Percentiles rank a stretch among this genome's conserved stretches.
phyloP scores from a whole-genome alignment of 2,888 invertebrate species.

The Chaitophorus viminalis region DNA sequence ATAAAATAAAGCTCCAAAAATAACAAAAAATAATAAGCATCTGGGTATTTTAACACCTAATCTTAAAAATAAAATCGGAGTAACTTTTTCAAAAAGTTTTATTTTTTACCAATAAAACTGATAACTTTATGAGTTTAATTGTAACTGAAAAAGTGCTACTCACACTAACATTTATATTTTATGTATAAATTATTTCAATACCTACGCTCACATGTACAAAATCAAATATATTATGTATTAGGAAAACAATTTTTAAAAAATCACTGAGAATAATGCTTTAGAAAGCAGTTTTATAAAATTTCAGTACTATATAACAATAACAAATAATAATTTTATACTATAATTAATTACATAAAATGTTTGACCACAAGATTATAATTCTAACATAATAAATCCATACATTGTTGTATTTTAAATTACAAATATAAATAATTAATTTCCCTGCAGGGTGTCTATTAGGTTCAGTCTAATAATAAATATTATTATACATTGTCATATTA shows the following conservation, averaged over 20 bases:
- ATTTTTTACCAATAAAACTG: neutral
- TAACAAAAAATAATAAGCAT: slow-evolving; percentile 28
- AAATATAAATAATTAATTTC: too few species aligned
- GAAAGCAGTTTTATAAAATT: neutral
- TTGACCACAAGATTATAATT: neutral
- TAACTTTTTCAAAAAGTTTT: neutral
- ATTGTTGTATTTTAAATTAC: too few species aligned
- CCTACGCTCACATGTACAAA: too few species aligned
- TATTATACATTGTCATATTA: neutral
- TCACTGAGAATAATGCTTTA: too few species aligned
- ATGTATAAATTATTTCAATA: too few species aligned
- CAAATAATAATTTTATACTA: too few species aligned
- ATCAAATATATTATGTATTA: too few species aligned
- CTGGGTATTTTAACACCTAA: neutral
- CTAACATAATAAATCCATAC: neutral
- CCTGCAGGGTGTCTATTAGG: neutral
- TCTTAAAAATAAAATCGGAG: neutral
- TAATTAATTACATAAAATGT: neutral
- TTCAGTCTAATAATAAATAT: slow-evolving; percentile 12
- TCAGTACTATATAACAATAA: neutral
- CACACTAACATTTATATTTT: too few species aligned
- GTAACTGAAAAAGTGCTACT: too few species aligned
- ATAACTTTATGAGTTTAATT: too few species aligned
- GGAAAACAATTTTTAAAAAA: too few species aligned
- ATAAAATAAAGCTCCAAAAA: neutral